Percentiles rank a stretch among this genome's conserved stretches.
Evolutionary conservation across 1,140 invertebrate species (phyloP).

Genomic region (Muscidifurax raptorellus): DNA sequence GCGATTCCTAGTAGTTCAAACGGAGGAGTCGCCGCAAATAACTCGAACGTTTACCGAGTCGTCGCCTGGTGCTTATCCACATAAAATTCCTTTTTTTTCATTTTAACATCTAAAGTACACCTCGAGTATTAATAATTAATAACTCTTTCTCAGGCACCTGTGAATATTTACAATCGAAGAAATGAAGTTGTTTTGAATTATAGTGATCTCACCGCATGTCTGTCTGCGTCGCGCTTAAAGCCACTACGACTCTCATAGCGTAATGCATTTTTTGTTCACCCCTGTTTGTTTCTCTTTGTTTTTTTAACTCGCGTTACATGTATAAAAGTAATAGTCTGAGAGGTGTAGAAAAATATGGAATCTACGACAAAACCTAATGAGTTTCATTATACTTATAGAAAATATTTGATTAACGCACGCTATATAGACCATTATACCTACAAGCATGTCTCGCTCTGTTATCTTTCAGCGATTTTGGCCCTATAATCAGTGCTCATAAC

Average conservation of each 20-base stretch:
- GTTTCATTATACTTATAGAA: slow-evolving; percentile 48
- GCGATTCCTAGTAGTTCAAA: neutral
- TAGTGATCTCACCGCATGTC: slow-evolving; percentile 20
- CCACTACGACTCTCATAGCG: neutral
- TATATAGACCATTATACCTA: slow-evolving; percentile 48
- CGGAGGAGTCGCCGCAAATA: neutral
- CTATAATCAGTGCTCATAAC: neutral
- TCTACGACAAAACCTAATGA: slow-evolving; percentile 58
- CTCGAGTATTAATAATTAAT: slow-evolving; percentile 34
- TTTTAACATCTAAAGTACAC: slow-evolving; percentile 30
- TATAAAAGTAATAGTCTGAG: slow-evolving; percentile 61
- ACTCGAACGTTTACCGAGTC: neutral
- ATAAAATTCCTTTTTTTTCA: neutral
- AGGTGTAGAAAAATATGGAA: slow-evolving; percentile 65
- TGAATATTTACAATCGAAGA: slow-evolving; percentile 70
- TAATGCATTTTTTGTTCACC: slow-evolving; percentile 3
- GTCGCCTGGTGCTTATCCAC: neutral
- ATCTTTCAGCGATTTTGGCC: neutral
- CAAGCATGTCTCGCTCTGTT: slow-evolving; percentile 8
- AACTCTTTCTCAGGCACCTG: slow-evolving; percentile 69
- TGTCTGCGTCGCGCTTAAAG: neutral
- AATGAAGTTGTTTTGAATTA: slow-evolving; percentile 38
- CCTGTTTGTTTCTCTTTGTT: neutral
- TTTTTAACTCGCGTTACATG: neutral
- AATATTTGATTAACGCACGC: slow-evolving; percentile 62